Evolutionary conservation across 2,888 invertebrate genomes (phyloP).

Genomic region (Stratiomys singularior): DNA sequence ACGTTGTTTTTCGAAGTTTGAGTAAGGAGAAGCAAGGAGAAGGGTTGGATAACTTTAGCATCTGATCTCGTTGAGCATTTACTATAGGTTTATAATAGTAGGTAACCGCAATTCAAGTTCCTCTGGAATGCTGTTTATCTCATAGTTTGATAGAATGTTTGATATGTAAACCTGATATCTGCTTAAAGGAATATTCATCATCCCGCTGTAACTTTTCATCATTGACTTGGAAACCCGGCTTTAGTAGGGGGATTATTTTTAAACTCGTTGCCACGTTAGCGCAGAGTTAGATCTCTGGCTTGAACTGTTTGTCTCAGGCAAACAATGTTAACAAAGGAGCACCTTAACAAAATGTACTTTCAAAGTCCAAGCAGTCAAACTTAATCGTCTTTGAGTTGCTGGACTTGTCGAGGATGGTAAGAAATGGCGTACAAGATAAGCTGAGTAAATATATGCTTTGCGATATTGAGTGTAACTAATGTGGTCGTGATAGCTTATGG

Average conservation of each 20-base stretch:
- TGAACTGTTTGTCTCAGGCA: neutral
- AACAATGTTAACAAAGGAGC: no score
- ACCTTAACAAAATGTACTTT: neutral
- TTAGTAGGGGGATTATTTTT: conserved; percentile 23
- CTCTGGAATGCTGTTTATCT: neutral
- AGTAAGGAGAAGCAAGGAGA: no score
- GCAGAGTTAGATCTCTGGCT: neutral
- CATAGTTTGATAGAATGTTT: conserved; percentile 25
- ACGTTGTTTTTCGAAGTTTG: no score
- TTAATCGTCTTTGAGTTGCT: neutral
- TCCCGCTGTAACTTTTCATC: neutral
- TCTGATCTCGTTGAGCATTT: neutral
- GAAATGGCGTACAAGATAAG: conserved; percentile 3
- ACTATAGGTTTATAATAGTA: neutral
- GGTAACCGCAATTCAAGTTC: neutral
- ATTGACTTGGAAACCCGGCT: conserved; percentile 26
- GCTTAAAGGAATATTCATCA: neutral
- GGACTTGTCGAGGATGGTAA: neutral
- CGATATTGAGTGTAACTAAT: neutral
- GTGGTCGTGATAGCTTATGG: neutral
- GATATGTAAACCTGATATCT: neutral
- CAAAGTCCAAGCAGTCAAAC: neutral
- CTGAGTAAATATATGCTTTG: neutral
- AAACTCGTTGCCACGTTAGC: neutral
- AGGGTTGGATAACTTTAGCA: no score